phyloP scores from a whole-genome alignment of 1,140 invertebrate genomes.

The Zaprionus taronus region DNA sequence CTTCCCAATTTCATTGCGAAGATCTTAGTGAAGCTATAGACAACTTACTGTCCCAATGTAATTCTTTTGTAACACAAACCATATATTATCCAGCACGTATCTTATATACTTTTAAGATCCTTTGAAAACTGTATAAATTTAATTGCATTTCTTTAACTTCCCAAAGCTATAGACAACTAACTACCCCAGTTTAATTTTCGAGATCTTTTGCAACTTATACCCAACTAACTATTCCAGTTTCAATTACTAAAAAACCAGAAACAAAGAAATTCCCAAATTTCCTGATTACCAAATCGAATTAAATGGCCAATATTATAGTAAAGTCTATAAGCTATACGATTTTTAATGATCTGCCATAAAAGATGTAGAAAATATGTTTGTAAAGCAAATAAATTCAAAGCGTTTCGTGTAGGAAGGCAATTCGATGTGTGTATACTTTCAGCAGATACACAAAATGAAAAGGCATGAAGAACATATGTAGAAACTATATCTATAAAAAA shows the following conservation, averaged over 20 bases:
- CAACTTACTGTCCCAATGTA: too few relatives aligned
- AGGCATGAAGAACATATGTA: slow-evolving; percentile 17
- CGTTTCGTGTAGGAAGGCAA: slow-evolving; percentile 9
- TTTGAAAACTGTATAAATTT: too few relatives aligned
- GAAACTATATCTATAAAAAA: background rate
- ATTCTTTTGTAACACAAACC: too few relatives aligned
- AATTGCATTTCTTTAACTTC: too few relatives aligned
- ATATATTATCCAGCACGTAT: too few relatives aligned
- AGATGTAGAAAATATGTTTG: slow-evolving; percentile 10
- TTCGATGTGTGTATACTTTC: slow-evolving; percentile 12
- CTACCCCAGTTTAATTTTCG: too few relatives aligned
- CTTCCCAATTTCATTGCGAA: too few relatives aligned
- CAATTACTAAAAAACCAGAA: background rate
- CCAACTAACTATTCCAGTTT: background rate
- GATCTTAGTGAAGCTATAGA: too few relatives aligned
- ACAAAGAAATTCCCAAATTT: background rate
- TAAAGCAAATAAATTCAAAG: background rate
- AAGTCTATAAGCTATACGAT: background rate
- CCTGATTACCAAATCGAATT: background rate
- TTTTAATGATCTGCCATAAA: background rate
- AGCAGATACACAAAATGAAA: slow-evolving; percentile 51
- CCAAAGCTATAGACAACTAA: too few relatives aligned
- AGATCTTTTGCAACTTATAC: too few relatives aligned
- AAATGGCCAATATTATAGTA: background rate
- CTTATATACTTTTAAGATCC: too few relatives aligned